These are phyloP conservation scores for Prinia subflava DNA, from an alignment of 2,113 vertebrate genomes.

Conservation along the genomic window DNA sequence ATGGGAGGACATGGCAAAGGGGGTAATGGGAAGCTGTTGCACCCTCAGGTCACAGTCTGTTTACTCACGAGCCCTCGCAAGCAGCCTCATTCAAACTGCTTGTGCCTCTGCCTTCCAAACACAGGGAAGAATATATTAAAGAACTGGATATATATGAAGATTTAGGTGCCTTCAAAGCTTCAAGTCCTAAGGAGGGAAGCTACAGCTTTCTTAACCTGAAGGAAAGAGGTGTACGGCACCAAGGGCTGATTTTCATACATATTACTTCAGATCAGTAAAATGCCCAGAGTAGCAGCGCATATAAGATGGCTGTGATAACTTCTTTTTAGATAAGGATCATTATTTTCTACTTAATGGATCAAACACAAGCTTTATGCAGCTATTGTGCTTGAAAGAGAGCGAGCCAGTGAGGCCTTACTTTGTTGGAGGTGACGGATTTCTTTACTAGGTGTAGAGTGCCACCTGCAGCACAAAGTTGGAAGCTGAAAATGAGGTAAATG, in stretches of 20 bases:
- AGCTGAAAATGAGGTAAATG: background rate
- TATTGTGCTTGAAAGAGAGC: background rate
- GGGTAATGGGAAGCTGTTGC: background rate
- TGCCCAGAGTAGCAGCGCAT: background rate
- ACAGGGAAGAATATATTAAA: background rate
- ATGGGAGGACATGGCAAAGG: background rate
- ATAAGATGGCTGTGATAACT: background rate
- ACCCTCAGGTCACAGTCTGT: background rate
- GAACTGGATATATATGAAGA: background rate
- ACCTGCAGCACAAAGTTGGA: slow-evolving; percentile 30
- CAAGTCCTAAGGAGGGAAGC: background rate
- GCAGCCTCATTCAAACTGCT: background rate
- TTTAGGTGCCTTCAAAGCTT: background rate
- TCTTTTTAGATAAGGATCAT: background rate
- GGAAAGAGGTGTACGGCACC: background rate
- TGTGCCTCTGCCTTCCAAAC: background rate
- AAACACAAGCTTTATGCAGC: background rate
- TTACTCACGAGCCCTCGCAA: fast-evolving
- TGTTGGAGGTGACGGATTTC: background rate
- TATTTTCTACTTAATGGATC: background rate
- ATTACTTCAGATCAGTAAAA: background rate
- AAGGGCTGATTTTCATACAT: background rate
- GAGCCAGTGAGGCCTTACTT: fast-evolving
- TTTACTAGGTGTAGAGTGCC: background rate
- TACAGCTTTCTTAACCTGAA: background rate